Evolutionary conservation across 2,797 vertebrate genomes (phyloP), one percentile per base, ranked within the genome.

Genomic region (Orestias chungarensis): DNA sequence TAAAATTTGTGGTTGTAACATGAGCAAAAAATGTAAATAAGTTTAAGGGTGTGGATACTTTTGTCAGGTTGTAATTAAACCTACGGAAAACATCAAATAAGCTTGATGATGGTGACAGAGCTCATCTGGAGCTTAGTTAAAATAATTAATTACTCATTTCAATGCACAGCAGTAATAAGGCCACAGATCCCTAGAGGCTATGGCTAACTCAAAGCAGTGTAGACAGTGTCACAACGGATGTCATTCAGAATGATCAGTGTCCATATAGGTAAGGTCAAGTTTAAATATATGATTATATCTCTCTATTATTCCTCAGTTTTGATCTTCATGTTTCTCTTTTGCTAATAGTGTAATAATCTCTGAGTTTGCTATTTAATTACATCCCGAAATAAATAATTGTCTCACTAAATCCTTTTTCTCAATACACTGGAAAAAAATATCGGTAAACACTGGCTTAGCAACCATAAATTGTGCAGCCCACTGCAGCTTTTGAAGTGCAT

Each of bases 61-160:
- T 15, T 40, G 23, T 3, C 67, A 69, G 44, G 67, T 59, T 49
- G 25, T 55, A 18, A 18, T 29, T 70, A 33, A 42, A 67, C 50
- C 57, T 55, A 6, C 20, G 14, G 52, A 68, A 79, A 29, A 40
- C 23, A 4, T 64, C 17, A 64, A 50, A 77, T 33, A 20, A 38
- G 43, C 65, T 67, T 81, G 35, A 52, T 47, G 47, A 76, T 10
- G 11, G 44, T 78, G 82, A 77, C 65, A 67, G 77, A 74, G 77
- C 69, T 75, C 78, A 80, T 78, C 68, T n/a, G 73, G 71, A 74
- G 61, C 67, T 76, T 68, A 71, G 79, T 82, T 82, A 9, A 59
- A 65, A 85, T 84, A 85, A 86, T 87, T 78, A 86, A 85, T 87
- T 85, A 91, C 73, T 91, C 83, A 87, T 87, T 83, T 87, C 64